Evolutionary conservation across 2,888 invertebrate genomes (phyloP), one percentile per base, ranked within the genome.

Genomic region (Dendrolimus pini): DNA sequence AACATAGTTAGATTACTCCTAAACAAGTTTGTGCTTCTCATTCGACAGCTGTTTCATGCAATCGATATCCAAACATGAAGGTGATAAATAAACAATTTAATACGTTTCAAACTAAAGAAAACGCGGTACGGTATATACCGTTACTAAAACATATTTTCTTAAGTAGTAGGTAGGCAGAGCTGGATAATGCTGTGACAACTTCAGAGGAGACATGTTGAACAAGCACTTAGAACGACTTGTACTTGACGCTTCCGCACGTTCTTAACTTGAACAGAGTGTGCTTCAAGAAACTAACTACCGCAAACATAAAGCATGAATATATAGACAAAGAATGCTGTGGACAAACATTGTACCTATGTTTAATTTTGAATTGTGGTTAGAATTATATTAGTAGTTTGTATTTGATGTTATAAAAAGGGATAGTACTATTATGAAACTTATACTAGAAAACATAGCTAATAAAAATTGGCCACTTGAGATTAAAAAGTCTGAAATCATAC

Each of bases 191-290:
- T 65, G 73, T 74, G 67, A 75, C 79, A 74, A 77, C 80, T 80
- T 74, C 72, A 77, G 72, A 72, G 75, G 78, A 85, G 86, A 83
- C 85, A 80, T 77, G 85, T 83, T 86, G 83, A 85, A 89, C 83
- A 81, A 83, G 80, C 84, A 78, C 89, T 86, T 69, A 61, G 66
- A 68, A 65, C 59, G 74, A 75, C 75, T 77, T 65, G 69, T 71
- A 75, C 78, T 77, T 75, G 74, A 77, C 72, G 75, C 77, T 65
- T 80, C 81, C 82, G 74, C 79, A 77, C 80, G 78, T 77, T 75
- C 71, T 59, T 65, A 65, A 73, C 78, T 76, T 71, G 70, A 74
- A 64, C 66, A 61, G 66, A 82, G 80, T 66, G 74, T 71, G 61
- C 79, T 79, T 65, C 61, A 74, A 66, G 61, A 65, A 67, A 64